Conservation (phyloP, 2,888 invertebrate genomes). For the Morpho helenor region DNA sequence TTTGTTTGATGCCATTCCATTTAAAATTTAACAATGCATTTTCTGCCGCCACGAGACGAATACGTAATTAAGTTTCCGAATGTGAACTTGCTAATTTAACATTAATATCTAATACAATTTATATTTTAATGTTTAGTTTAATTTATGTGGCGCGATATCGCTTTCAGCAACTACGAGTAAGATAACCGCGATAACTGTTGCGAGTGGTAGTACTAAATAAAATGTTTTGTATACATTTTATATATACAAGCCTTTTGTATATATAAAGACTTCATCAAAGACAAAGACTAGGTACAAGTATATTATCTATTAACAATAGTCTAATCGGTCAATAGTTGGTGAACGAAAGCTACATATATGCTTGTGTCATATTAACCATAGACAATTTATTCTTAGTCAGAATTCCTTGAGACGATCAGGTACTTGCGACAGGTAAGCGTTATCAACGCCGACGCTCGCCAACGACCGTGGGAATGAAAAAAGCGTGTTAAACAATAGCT, state of each 20-base stretch:
- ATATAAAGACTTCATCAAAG: too few relatives aligned
- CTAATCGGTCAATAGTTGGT: too few relatives aligned
- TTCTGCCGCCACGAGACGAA: slow-evolving; percentile 61
- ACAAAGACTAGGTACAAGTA: too few relatives aligned
- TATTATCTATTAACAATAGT: too few relatives aligned
- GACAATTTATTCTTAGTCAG: slow-evolving; percentile 22
- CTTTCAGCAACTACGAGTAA: neutral
- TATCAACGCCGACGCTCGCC: slow-evolving; percentile 56
- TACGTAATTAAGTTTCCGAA: slow-evolving; percentile 49
- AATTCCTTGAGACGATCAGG: slow-evolving; percentile 33
- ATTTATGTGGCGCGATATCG: slow-evolving; percentile 6
- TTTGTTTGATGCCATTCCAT: slow-evolving; percentile 62
- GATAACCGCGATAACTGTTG: slow-evolving; percentile 5
- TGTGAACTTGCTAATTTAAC: slow-evolving; percentile 1
- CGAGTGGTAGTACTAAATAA: slow-evolving; percentile 7
- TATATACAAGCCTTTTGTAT: too few relatives aligned
- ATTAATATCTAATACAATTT: slow-evolving; percentile 4
- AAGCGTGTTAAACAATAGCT: slow-evolving; percentile 75
- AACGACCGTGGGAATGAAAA: slow-evolving; percentile 74
- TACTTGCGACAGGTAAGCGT: slow-evolving; percentile 41
- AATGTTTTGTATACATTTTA: too few relatives aligned
- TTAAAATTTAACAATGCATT: slow-evolving; percentile 59
- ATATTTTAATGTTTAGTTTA: slow-evolving; percentile 3
- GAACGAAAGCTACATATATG: too few relatives aligned
- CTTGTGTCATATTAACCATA: slow-evolving; percentile 17